A percentile compares a stretch with the other conserved stretches of the same genome.
phyloP scores from a whole-genome alignment of 2,888 invertebrate species.

The Apomyelois bistriatella region DNA sequence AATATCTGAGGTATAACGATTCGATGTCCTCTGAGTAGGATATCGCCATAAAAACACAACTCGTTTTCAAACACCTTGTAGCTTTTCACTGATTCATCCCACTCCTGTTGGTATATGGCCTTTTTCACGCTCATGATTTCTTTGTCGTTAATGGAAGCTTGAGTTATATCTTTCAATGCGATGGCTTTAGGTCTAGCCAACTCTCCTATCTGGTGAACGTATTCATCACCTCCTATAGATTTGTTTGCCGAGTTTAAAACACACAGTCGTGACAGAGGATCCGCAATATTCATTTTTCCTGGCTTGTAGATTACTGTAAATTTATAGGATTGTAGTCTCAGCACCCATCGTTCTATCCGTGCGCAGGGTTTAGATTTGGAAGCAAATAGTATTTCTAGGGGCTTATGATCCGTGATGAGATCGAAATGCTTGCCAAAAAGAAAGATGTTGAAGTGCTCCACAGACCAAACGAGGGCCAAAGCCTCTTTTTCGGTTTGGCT shows the following conservation, averaged over 20 bases:
- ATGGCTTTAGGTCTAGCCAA: constrained; percentile 26
- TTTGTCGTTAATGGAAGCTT: constrained; percentile 17
- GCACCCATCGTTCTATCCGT: too few relatives aligned
- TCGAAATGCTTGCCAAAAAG: background rate
- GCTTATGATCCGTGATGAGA: background rate
- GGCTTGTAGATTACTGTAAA: background rate
- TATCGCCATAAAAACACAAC: constrained; percentile 5
- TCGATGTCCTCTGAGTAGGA: constrained; percentile 12
- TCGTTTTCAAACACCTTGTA: constrained; percentile 23
- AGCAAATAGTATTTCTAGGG: constrained; percentile 12
- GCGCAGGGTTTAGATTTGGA: background rate
- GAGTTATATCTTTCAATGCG: constrained; percentile 2
- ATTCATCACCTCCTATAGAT: background rate
- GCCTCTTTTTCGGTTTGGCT: too few relatives aligned
- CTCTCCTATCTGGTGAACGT: constrained; percentile 19
- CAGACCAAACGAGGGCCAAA: too few relatives aligned
- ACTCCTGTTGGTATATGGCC: constrained; percentile 10
- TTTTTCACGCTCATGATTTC: constrained; percentile 11
- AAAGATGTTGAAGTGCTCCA: background rate
- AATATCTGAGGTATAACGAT: constrained; percentile 12
- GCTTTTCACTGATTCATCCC: constrained; percentile 16
- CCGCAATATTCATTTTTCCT: background rate
- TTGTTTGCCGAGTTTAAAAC: too few relatives aligned
- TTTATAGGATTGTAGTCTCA: background rate
- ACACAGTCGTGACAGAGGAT: background rate